Conservation (phyloP, 2,113 vertebrate species). For the Motacilla alba region DNA sequence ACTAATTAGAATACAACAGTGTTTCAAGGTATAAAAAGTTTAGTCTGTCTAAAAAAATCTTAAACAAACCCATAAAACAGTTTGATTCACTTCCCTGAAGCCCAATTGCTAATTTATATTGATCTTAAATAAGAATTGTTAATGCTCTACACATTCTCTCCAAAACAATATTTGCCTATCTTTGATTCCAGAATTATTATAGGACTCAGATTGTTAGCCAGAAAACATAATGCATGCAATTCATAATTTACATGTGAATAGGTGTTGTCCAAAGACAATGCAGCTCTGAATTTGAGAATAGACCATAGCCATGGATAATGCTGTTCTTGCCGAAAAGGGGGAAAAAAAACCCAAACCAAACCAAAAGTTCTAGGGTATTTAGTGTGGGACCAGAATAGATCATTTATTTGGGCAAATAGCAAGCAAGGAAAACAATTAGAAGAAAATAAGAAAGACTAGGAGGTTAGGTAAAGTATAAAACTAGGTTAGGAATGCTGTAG, state of each 20-base stretch:
- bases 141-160: background rate
- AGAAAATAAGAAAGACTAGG: background rate
- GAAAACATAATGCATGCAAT: background rate
- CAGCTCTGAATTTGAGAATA: slow-evolving; percentile 6
- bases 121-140: background rate
- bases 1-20: background rate
- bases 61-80: background rate
- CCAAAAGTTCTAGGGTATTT: background rate
- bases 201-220: background rate
- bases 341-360: background rate
- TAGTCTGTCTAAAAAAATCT: background rate
- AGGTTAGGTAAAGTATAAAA: background rate
- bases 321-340: background rate
- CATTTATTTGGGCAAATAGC: background rate
- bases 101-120: background rate
- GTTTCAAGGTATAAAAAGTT: background rate
- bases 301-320: background rate
- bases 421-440: background rate
- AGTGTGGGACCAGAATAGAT: background rate
- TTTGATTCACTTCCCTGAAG: background rate
- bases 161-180: background rate
- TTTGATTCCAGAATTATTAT: background rate
- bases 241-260: slow-evolving; percentile 46
- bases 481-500: background rate
- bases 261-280: background rate